A percentile compares a stretch with the other conserved stretches of the same genome.
Evolutionary conservation across 2,113 vertebrate genomes (phyloP).

Genomic region (Cephalopterus ornatus): DNA sequence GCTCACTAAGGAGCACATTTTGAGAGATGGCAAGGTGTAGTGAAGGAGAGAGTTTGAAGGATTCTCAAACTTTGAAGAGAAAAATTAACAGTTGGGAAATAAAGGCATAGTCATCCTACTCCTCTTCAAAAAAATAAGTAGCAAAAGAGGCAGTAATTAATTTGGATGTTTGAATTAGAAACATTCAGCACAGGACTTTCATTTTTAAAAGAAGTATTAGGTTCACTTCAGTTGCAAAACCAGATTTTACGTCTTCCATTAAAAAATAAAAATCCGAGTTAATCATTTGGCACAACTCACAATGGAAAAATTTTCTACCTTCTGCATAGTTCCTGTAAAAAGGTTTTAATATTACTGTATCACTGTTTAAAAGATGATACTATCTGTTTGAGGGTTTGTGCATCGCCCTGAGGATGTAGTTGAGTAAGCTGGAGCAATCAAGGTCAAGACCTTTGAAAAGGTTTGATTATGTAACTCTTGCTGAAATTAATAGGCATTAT

Average conservation of each 20-base stretch:
- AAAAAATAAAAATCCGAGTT: neutral
- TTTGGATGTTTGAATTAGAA: neutral
- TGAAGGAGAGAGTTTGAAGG: neutral
- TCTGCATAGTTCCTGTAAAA: neutral
- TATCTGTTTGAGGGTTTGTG: neutral
- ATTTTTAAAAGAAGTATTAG: neutral
- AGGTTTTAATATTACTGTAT: neutral
- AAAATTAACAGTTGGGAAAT: neutral
- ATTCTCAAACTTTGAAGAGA: neutral
- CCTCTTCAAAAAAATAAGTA: neutral
- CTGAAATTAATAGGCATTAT: neutral
- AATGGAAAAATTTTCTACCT: neutral
- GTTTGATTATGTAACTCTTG: neutral
- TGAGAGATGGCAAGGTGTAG: neutral
- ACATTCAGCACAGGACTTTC: neutral
- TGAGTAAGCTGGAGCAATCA: neutral
- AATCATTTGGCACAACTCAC: neutral
- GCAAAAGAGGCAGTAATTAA: neutral
- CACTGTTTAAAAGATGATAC: neutral
- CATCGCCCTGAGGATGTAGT: neutral
- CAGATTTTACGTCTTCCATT: neutral
- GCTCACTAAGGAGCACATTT: neutral
- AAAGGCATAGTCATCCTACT: neutral
- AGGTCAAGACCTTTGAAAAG: neutral
- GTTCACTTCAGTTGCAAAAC: neutral